These are phyloP conservation scores for Notodonta dromedarius DNA, from an alignment of 2,888 invertebrate species.

Conservation along the genomic window DNA sequence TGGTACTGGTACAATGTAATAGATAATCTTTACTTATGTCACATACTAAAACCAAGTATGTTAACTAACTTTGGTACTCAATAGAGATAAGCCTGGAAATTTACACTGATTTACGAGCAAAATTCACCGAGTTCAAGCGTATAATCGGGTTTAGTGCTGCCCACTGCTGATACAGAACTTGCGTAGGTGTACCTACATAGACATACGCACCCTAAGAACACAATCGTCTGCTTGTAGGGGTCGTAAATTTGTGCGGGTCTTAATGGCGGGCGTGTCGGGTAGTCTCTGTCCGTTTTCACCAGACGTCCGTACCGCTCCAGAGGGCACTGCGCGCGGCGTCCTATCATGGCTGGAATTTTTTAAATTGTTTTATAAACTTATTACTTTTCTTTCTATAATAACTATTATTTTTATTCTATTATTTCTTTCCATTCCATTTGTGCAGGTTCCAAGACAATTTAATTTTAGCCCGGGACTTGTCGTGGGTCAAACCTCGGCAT, in stretches of 20 bases:
- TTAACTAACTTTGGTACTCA: neutral
- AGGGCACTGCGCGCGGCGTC: constrained; percentile 66
- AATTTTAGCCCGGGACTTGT: no score
- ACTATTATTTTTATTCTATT: no score
- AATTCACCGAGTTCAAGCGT: neutral
- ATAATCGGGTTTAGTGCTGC: constrained; percentile 1
- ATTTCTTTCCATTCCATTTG: no score
- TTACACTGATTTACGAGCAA: constrained; percentile 1
- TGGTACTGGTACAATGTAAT: no score
- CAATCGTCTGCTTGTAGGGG: constrained; percentile 75
- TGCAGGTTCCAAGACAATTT: no score
- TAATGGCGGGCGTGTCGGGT: constrained; percentile 65
- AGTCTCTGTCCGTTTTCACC: constrained; percentile 66
- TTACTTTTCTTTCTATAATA: no score
- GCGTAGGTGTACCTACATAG: constrained; percentile 9
- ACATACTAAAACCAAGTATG: neutral
- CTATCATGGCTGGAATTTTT: constrained; percentile 60
- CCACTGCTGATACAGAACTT: constrained; percentile 1
- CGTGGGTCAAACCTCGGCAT: no score
- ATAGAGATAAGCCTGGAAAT: neutral
- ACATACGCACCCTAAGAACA: constrained; percentile 70
- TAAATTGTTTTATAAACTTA: no score
- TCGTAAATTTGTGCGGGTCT: constrained; percentile 71
- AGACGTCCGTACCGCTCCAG: constrained; percentile 70
- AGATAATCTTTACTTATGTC: no score